phyloP scores from a whole-genome alignment of 1,140 invertebrate genomes.

The Ceratina calcarata region DNA sequence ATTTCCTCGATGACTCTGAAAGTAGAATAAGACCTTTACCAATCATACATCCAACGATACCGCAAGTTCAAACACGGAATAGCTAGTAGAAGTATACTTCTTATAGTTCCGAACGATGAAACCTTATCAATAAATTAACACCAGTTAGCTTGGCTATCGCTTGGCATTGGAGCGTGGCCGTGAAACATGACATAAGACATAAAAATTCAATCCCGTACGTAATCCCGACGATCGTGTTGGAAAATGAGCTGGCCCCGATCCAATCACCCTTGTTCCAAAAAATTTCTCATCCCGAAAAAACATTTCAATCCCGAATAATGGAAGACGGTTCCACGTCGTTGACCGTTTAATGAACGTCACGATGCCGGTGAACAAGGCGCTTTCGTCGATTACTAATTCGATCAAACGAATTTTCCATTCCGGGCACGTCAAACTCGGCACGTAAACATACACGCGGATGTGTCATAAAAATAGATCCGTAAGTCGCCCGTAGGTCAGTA shows the following conservation, averaged over 20 bases:
- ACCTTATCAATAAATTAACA: constrained; percentile 12
- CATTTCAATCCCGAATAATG: constrained; percentile 2
- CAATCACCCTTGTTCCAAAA: background rate
- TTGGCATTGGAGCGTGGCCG: background rate
- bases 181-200: background rate
- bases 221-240: background rate
- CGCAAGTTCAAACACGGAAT: too few relatives aligned
- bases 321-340: background rate
- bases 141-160: background rate
- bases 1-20: too few relatives aligned
- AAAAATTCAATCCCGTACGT: constrained; percentile 2
- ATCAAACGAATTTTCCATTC: constrained; percentile 18
- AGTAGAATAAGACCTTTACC: too few relatives aligned
- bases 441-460: background rate
- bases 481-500: too few relatives aligned
- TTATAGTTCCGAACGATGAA: background rate
- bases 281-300: constrained; percentile 4
- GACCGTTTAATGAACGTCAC: constrained; percentile 19
- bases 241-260: background rate
- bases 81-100: background rate
- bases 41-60: too few relatives aligned
- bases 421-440: background rate
- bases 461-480: background rate
- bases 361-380: background rate
- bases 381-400: constrained; percentile 7